Evolutionary conservation across 2,888 invertebrate genomes (phyloP), one percentile per base, ranked within the genome.

Genomic region (Cerceris rybyensis): DNA sequence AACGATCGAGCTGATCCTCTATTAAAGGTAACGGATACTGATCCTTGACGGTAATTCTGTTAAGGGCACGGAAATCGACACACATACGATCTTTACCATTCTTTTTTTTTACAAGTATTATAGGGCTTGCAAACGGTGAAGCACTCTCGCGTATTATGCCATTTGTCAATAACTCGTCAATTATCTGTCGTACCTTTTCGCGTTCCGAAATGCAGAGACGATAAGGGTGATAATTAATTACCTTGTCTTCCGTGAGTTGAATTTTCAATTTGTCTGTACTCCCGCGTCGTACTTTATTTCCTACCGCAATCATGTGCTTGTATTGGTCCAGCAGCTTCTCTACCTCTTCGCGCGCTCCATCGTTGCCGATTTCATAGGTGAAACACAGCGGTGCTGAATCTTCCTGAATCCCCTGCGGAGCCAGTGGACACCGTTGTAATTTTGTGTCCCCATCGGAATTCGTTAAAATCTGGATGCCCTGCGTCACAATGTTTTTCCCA

Each of bases 21-120:
- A 28, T 28, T 28, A 28, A 28, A 28, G 49, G 46, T n/a, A 61
- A 49, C 6, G 60, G 63, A 8, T 39, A 63, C 0, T 39, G 0
- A 50, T 63, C 63, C 6, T 39, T 50, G 6, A 16, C 6, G 0
- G 54, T 64, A 2, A 64, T 64, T 16, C n/a, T 52, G 7, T 64
- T 64, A 1, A 54, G 11, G 2, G 16, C 52, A 7, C 64, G 54
- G 39, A 6, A 63, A 41, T 63, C 52, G 6, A 63, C 52, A 5
- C 63, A 63, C 41, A 63, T 39, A 2, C 63, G 63, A 41, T 13
- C 14, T 5, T n/a, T n/a, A 9, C 63, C 74, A 50, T 79, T 70
- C 8, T 64, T 68, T 41, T 72, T 76, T 16, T 64, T 68, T 4
- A 68, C 64, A 2, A 65, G 28, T 7, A 75, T 54, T 14, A 71